Base-by-base conservation (phyloP, 2,113 vertebrate genomes). In the Hippoglossus stenolepis region DNA sequence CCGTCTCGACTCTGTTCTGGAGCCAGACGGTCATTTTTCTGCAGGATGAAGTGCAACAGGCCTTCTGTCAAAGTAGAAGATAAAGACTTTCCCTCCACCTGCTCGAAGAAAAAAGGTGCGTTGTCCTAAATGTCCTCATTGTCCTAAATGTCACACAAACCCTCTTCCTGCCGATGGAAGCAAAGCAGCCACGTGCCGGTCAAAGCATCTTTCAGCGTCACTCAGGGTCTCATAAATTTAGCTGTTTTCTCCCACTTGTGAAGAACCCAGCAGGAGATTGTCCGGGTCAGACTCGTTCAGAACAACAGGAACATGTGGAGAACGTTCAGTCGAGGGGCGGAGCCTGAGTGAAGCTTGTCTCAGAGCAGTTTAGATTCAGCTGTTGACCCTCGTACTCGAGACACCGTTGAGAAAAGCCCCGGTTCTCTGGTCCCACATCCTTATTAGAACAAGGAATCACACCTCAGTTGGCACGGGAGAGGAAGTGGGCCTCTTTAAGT, bases 51-150 rank as follows among this genome's bases (percentile, higher is more conserved):
- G 91, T 98, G 97, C 89, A 99, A 99, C 89, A 95, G 96, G 56
- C 96, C 97, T n/a, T 97, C 96, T 0, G 97, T 99, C 70, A 99
- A 99, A 92, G 94, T 97, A 53, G 98, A 99, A 93, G 97, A 99
- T 54, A 99, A 99, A 90, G 97, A 99, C 89, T 99, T 99, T 82
- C 94, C 97, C 58, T 97, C 98, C 9, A 99, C 96, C 59, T 98
- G 97, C 91, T 99, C 98, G 0, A 99, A 99, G 94, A 99, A 99
- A 90, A 99, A 99, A 97, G 98, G 98, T 99, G 86, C 17, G 0
- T 1, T 26, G 31, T 31, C 31, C 31, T 31, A 7, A 56, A 6
- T 2, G 10, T n/a, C 28, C 28, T 28, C n/a, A 1, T 45, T 15
- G 11, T 45, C 43, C 3, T 17, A n/a, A 18, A 21, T 11, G 6